These are phyloP conservation scores for Cladopsammia gracilis DNA, from an alignment of 64 coral and sea anemone species.

Conservation along the genomic window DNA sequence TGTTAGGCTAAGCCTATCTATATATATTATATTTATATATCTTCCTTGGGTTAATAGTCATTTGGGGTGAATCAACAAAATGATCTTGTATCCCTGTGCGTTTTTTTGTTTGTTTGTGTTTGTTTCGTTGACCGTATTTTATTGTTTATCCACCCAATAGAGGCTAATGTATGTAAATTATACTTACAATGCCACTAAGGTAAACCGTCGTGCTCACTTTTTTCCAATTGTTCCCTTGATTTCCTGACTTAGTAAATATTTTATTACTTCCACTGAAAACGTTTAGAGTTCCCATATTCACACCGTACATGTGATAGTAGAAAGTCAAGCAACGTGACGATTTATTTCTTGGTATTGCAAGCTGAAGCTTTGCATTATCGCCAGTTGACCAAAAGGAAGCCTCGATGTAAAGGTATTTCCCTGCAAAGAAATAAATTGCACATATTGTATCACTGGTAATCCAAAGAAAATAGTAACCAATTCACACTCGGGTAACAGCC, in stretches of 20 bases:
- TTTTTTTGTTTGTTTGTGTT: no score
- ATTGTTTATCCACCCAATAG: no score
- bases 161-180: neutral
- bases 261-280: slow-evolving; percentile 17
- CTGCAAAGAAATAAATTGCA: neutral
- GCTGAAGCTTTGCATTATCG: slow-evolving; percentile 23
- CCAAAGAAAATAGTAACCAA: no score
- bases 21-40: no score
- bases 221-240: slow-evolving; percentile 33
- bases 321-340: slow-evolving; percentile 2
- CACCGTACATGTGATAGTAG: slow-evolving; percentile 60
- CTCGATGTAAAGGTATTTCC: slow-evolving; percentile 35
- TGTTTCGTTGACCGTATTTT: no score
- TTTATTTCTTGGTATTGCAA: neutral
- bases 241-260: slow-evolving; percentile 33
- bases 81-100: no score
- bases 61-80: no score
- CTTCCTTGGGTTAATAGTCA: no score
- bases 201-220: neutral
- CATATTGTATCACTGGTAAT: neutral
- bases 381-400: neutral
- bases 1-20: no score
- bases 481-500: no score
- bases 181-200: neutral
- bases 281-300: slow-evolving; percentile 1